A percentile compares a stretch with the other conserved stretches of the same genome.
phyloP scores from a whole-genome alignment of 2,888 invertebrate species.

The Andrena bucephala region DNA sequence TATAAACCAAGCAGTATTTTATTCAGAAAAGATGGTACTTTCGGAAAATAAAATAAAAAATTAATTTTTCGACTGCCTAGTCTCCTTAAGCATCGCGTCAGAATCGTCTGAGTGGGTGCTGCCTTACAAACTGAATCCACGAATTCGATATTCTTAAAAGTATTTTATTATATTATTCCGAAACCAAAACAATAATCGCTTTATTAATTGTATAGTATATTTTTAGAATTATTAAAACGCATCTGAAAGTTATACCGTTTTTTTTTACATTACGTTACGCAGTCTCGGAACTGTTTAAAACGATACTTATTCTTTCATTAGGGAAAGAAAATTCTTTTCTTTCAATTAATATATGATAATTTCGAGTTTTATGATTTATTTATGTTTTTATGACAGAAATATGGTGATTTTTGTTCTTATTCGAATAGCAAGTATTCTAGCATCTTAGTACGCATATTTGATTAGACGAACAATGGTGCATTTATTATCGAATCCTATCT shows the following conservation, averaged over 20 bases:
- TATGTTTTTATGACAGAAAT: neutral
- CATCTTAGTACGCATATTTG: neutral
- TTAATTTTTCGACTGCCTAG: no score
- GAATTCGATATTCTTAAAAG: slow-evolving; percentile 36
- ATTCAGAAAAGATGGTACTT: no score
- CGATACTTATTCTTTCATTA: slow-evolving; percentile 1
- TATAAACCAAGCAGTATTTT: no score
- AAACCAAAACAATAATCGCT: slow-evolving; percentile 37
- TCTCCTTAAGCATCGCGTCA: neutral
- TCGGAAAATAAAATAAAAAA: no score
- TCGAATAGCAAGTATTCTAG: slow-evolving; percentile 19
- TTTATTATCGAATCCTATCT: slow-evolving; percentile 21
- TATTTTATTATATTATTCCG: slow-evolving; percentile 40
- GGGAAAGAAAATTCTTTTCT: neutral
- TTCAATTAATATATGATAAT: slow-evolving; percentile 9
- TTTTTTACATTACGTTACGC: slow-evolving; percentile 3
- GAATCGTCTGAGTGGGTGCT: slow-evolving; percentile 48
- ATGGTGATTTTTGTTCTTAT: slow-evolving; percentile 14
- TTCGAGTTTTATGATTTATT: neutral
- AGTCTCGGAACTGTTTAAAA: neutral
- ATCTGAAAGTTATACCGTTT: slow-evolving; percentile 3
- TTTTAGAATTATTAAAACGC: slow-evolving; percentile 31
- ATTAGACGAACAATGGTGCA: slow-evolving; percentile 19
- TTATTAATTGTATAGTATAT: slow-evolving; percentile 38
- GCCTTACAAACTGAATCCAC: slow-evolving; percentile 38